A percentile compares a stretch with the other conserved stretches of the same genome.
These are phyloP conservation scores for Subacronicta megacephala DNA, from an alignment of 2,888 invertebrate species.

Conservation along the genomic window DNA sequence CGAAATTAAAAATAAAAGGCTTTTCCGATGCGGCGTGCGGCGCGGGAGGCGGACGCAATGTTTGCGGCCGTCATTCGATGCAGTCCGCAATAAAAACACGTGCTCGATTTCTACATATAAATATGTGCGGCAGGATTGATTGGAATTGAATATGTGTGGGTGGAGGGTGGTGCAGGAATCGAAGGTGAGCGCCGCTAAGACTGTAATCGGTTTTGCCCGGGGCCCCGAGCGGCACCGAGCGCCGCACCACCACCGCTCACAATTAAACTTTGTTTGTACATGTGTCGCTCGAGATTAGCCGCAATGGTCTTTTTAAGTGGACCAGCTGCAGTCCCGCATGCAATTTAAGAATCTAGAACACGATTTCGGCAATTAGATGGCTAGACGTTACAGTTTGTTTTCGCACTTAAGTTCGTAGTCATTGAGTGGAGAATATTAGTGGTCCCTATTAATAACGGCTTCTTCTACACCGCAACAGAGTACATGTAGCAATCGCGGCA, in stretches of 20 bases:
- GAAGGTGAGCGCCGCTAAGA: slow-evolving; percentile 88
- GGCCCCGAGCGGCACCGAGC: slow-evolving; percentile 69
- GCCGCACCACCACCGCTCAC: slow-evolving; percentile 74
- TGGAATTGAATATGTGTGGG: slow-evolving; percentile 88
- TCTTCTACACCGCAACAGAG: slow-evolving; percentile 49
- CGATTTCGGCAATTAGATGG: slow-evolving; percentile 74
- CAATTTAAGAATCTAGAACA: slow-evolving; percentile 85
- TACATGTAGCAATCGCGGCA: slow-evolving; percentile 64
- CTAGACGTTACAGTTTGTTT: slow-evolving; percentile 34
- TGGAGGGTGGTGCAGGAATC: slow-evolving; percentile 77
- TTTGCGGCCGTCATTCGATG: slow-evolving; percentile 88
- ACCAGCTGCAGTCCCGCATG: slow-evolving; percentile 81
- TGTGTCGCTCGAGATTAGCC: slow-evolving; percentile 89
- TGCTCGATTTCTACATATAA: slow-evolving; percentile 83
- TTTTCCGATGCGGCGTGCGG: slow-evolving; percentile 78
- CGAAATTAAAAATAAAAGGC: slow-evolving; percentile 89
- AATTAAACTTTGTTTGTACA: slow-evolving; percentile 90
- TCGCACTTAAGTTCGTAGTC: slow-evolving; percentile 22
- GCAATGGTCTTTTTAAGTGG: slow-evolving; percentile 89
- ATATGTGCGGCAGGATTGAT: slow-evolving; percentile 88
- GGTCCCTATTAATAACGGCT: slow-evolving; percentile 54
- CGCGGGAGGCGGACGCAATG: slow-evolving; percentile 86
- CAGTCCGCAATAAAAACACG: slow-evolving; percentile 88
- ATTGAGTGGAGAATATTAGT: slow-evolving; percentile 39
- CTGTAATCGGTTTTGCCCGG: slow-evolving; percentile 89